Base-by-base conservation (phyloP, 2,113 vertebrate species). In the Athene noctua region DNA sequence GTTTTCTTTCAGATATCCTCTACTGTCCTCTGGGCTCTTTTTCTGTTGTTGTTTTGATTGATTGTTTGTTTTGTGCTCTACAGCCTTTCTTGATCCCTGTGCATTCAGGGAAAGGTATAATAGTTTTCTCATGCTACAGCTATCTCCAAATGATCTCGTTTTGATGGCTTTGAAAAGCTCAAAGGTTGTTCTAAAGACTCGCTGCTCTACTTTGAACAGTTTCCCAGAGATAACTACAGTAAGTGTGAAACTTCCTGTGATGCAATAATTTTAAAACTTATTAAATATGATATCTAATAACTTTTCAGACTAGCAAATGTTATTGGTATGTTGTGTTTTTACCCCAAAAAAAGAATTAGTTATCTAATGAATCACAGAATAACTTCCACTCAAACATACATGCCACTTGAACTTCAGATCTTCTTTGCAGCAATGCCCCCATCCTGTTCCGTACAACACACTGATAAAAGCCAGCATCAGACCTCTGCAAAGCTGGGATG, bases 381-480 rank as follows among this genome's bases (percentile, higher is more conserved):
- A 66, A 77, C 29, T 55, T 13, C 27, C 34, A 21, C 38, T 15
- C 34, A 68, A 59, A 99, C 99, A 52, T 98, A 99, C 99, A 99
- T 97, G 99, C 99, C 42, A 99, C 99, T 74, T 98, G 99, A 79
- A 99, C 97, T 93, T 99, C 98, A 2, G 98, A 97, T 92, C 97
- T 99, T 94, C 97, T 97, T 72, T 99, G 98, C 95, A 99, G 95
- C 71, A 99, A 96, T 0, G 98, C 98, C 27, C 99, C 99, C 98
- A 99, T 98, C 90, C 99, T 97, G 98, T 99, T 99, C 32, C 99
- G 97, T 38, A 98, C 99, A 13, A 97, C 81, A 5, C 99, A 99
- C 78, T 98, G 99, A 96, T 99, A 99, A 88, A 94, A 97, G 34
- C 99, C 99, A 36, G 98, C 98, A 11, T 99, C 98, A 1, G 96